Percentiles rank a stretch among this genome's conserved stretches.
These are phyloP conservation scores for Argopecten irradians DNA, from an alignment of 1,140 invertebrate species.

Conservation along the genomic window DNA sequence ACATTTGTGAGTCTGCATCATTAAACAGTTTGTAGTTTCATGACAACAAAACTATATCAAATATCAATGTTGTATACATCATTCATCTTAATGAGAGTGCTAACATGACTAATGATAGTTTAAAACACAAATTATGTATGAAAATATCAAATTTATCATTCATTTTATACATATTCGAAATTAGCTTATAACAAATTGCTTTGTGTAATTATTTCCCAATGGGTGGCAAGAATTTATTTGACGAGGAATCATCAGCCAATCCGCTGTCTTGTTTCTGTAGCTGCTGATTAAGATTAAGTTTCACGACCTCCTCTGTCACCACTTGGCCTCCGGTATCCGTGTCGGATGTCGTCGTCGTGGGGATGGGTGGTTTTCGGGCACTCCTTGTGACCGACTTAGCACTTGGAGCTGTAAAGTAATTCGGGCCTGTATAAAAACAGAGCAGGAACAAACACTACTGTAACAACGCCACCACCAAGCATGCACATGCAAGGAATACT, in stretches of 20 bases:
- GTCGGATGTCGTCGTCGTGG: too few relatives aligned
- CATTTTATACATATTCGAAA: neutral
- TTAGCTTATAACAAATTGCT: neutral
- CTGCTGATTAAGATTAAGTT: slow-evolving; percentile 9
- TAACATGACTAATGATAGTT: too few relatives aligned
- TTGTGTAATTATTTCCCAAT: slow-evolving; percentile 43
- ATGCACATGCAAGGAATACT: neutral
- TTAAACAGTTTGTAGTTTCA: too few relatives aligned
- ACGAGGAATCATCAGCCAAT: slow-evolving; percentile 37
- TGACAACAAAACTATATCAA: too few relatives aligned
- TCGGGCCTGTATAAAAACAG: slow-evolving; percentile 42
- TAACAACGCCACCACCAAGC: slow-evolving; percentile 11
- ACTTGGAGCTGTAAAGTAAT: slow-evolving; percentile 59
- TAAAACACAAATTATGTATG: too few relatives aligned
- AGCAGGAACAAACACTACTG: neutral
- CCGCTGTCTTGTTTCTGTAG: slow-evolving; percentile 34
- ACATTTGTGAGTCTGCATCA: too few relatives aligned
- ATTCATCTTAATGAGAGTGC: too few relatives aligned
- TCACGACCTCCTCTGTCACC: slow-evolving; percentile 42
- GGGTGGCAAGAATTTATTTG: slow-evolving; percentile 52
- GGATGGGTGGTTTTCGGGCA: slow-evolving; percentile 34
- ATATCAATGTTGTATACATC: too few relatives aligned
- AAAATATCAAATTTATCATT: neutral
- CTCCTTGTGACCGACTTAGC: slow-evolving; percentile 56
- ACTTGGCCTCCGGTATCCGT: slow-evolving; percentile 33